Evolutionary conservation across 64 coral and sea anemone species (phyloP).

Genomic region (Montipora efflorescens): DNA sequence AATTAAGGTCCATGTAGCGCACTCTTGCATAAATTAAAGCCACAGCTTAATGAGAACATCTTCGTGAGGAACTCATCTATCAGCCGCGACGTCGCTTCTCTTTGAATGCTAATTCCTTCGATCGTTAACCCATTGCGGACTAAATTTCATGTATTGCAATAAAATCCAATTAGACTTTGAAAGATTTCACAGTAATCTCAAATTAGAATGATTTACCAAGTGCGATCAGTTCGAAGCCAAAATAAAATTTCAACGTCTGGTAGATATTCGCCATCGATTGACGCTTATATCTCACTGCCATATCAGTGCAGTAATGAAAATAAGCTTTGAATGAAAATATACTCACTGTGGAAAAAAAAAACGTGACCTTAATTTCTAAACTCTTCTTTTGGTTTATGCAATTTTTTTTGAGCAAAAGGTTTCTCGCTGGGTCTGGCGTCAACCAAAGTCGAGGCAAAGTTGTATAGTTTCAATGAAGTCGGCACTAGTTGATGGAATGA

Average conservation of each 20-base stretch:
- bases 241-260: conserved; percentile 52
- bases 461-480: background rate
- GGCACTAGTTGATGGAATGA: background rate
- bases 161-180: conserved; percentile 61
- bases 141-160: conserved; percentile 28
- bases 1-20: background rate
- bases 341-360: background rate
- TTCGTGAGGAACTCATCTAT: background rate
- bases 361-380: background rate
- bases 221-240: conserved; percentile 36
- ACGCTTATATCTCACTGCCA: conserved; percentile 13
- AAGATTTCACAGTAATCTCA: conserved; percentile 53
- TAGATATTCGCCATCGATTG: conserved; percentile 25
- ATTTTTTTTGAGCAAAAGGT: background rate
- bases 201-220: conserved; percentile 57
- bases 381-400: background rate
- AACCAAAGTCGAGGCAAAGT: background rate
- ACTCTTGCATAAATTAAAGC: conserved; percentile 7
- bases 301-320: conserved; percentile 30
- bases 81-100: background rate
- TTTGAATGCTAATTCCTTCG: background rate
- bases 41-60: background rate
- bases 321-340: conserved; percentile 9
- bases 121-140: background rate
- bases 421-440: background rate